Evolutionary conservation across 1,140 invertebrate genomes (phyloP).

Genomic region (Gonatopus flavifemur): DNA sequence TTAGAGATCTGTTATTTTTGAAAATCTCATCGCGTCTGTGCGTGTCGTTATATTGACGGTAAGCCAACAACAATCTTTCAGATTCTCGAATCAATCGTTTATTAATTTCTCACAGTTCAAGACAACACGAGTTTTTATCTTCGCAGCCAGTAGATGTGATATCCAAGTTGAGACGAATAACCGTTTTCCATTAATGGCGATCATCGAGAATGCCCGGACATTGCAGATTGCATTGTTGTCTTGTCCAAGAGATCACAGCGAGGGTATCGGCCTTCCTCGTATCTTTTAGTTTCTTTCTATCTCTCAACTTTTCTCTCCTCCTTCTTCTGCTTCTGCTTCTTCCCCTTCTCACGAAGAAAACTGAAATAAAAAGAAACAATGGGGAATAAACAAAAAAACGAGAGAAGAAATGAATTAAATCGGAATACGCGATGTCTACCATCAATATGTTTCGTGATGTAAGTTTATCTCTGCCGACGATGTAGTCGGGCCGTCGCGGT

Average conservation of each 20-base stretch:
- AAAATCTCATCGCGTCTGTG: too few relatives aligned
- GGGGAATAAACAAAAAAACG: neutral
- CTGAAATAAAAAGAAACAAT: neutral
- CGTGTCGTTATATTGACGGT: too few relatives aligned
- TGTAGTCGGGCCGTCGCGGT: constrained; percentile 5
- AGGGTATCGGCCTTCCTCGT: constrained; percentile 53
- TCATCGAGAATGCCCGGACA: constrained; percentile 32
- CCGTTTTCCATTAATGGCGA: constrained; percentile 40
- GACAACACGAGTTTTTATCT: too few relatives aligned
- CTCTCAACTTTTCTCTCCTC: too few relatives aligned
- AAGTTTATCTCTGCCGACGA: constrained; percentile 28
- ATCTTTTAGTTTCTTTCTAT: too few relatives aligned
- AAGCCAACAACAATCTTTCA: too few relatives aligned
- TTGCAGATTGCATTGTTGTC: constrained; percentile 57
- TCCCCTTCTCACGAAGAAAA: too few relatives aligned
- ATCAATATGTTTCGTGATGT: constrained; percentile 33
- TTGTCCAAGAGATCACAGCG: constrained; percentile 57
- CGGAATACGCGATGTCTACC: constrained; percentile 33
- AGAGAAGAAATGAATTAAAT: constrained; percentile 9
- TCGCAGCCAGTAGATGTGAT: too few relatives aligned
- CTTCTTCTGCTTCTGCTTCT: too few relatives aligned
- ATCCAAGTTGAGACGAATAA: constrained; percentile 9
- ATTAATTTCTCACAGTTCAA: too few relatives aligned
- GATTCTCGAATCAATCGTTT: too few relatives aligned
- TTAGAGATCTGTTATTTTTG: too few relatives aligned